Evolutionary conservation across 2,113 vertebrate genomes (phyloP).

Genomic region (Trachemys scripta): DNA sequence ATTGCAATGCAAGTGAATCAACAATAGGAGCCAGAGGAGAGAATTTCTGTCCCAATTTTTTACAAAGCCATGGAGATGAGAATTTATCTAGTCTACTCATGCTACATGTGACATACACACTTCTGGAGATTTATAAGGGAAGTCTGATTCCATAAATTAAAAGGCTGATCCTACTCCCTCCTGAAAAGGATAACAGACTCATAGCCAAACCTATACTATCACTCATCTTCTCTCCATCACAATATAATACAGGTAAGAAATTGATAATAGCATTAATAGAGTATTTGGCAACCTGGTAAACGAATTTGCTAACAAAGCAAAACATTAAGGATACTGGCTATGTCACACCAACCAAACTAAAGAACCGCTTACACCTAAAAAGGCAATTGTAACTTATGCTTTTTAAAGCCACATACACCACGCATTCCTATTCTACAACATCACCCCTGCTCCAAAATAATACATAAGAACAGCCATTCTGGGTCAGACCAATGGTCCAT

Average conservation of each 20-base stretch:
- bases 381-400: background rate
- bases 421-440: background rate
- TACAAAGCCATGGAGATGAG: background rate
- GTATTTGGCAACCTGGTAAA: background rate
- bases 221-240: background rate
- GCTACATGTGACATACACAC: background rate
- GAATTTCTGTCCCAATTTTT: background rate
- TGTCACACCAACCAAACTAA: background rate
- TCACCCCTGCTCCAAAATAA: background rate
- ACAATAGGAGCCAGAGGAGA: background rate
- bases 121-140: background rate
- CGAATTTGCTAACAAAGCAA: conserved; percentile 14
- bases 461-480: background rate
- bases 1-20: background rate
- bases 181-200: background rate
- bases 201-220: background rate
- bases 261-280: background rate
- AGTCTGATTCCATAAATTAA: background rate
- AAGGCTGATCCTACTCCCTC: background rate
- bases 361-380: background rate
- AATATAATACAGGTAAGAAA: background rate
- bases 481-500: background rate
- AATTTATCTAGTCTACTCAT: background rate
- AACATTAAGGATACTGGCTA: background rate
- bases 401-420: background rate